phyloP scores from a whole-genome alignment of 2,888 invertebrate species.

The Morpho achilles region DNA sequence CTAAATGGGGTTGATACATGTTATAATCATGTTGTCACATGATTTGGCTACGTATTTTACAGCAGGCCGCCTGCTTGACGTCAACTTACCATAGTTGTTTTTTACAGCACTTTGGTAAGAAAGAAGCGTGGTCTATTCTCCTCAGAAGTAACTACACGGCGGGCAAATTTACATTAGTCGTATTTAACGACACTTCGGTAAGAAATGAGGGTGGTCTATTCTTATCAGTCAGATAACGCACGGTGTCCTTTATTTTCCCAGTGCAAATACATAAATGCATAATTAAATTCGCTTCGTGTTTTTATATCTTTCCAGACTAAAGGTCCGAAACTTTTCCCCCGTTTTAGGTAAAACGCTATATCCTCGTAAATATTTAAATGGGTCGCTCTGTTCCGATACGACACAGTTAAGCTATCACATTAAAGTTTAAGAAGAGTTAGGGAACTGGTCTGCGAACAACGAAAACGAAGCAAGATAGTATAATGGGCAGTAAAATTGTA shows the following conservation, averaged over 20 bases:
- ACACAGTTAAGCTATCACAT: slow-evolving; percentile 22
- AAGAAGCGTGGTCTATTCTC: no score
- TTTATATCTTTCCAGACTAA: slow-evolving; percentile 7
- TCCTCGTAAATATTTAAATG: slow-evolving; percentile 24
- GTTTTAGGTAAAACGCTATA: slow-evolving; percentile 8
- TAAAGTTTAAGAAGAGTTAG: slow-evolving; percentile 23
- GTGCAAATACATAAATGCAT: background rate
- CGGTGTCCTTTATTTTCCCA: background rate
- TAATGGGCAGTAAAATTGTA: slow-evolving; percentile 23
- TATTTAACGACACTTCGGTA: no score
- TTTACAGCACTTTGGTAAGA: no score
- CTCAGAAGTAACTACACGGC: no score
- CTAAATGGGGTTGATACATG: no score
- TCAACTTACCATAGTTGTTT: no score
- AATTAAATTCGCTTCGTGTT: slow-evolving; percentile 1
- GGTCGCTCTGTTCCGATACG: slow-evolving; percentile 17
- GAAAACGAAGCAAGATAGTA: slow-evolving; percentile 35
- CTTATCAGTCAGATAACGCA: no score
- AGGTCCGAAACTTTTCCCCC: slow-evolving; percentile 1
- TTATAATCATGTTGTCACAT: no score
- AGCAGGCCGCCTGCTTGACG: no score
- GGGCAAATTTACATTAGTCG: no score
- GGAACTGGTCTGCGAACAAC: slow-evolving; percentile 35
- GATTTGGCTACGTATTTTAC: no score
- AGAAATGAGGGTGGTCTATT: no score